phyloP scores from a whole-genome alignment of 1,140 invertebrate species.

The Meloidogyne hapla region DNA sequence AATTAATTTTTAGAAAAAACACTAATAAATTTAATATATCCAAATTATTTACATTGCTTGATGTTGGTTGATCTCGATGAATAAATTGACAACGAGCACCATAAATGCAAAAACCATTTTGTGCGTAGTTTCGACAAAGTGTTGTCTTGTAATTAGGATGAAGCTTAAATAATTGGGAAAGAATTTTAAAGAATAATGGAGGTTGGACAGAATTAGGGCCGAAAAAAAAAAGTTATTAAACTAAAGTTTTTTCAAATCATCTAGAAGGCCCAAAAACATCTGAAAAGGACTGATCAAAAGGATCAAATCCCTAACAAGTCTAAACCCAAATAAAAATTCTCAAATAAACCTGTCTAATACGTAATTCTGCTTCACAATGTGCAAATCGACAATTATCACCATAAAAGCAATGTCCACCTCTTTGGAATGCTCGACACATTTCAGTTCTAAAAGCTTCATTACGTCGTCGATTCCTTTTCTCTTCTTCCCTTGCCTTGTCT shows the following conservation, averaged over 20 bases:
- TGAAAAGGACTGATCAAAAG: no score
- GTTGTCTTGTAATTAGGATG: conserved; percentile 19
- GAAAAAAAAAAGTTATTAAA: no score
- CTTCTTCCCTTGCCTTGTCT: not conserved
- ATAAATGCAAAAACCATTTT: conserved; percentile 6
- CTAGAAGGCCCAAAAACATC: no score
- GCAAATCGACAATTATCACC: conserved; percentile 13
- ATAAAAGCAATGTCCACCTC: not conserved
- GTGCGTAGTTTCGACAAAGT: conserved; percentile 7
- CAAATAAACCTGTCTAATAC: not conserved
- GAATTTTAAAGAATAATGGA: no score
- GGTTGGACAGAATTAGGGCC: no score
- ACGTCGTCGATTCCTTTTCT: not conserved
- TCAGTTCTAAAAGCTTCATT: not conserved
- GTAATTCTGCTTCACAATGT: conserved; percentile 1
- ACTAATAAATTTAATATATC: no score
- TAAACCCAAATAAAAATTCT: no score
- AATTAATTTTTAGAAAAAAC: no score
- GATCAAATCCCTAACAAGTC: no score
- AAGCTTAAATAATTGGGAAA: not conserved
- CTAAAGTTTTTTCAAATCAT: no score
- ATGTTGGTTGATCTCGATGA: no score
- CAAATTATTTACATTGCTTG: not conserved
- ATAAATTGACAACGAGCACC: not conserved
- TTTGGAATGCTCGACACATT: not conserved